phyloP scores from a whole-genome alignment of 2,888 invertebrate genomes.

The Barypeithes pellucidus region DNA sequence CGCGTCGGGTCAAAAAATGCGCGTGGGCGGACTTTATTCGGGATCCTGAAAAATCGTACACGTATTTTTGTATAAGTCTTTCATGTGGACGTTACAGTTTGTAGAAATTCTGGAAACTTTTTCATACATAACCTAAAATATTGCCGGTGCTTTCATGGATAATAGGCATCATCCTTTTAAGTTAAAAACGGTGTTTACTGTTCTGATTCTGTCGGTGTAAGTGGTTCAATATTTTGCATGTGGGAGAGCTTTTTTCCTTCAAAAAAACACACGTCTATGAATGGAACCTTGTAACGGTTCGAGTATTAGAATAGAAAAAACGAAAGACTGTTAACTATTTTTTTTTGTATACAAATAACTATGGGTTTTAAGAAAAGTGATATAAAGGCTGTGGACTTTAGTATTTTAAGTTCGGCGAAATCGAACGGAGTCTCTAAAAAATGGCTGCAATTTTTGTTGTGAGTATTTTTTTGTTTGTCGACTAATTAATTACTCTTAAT shows the following conservation, averaged over 20 bases:
- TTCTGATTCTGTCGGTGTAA: slow-evolving; percentile 1
- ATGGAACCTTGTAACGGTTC: slow-evolving; percentile 5
- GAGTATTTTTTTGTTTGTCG: slow-evolving; percentile 32
- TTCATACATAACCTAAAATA: no score
- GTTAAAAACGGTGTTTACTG: background rate
- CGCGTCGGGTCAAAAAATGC: slow-evolving; percentile 30
- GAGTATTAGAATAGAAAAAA: background rate
- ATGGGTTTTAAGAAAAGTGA: slow-evolving; percentile 43
- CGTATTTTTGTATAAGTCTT: slow-evolving; percentile 17
- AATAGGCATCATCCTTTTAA: background rate
- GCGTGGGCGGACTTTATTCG: slow-evolving; percentile 29
- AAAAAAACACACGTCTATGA: background rate
- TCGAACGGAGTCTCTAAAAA: slow-evolving; percentile 38
- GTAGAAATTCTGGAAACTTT: background rate
- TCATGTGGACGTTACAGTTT: background rate
- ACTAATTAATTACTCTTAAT: background rate
- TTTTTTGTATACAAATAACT: slow-evolving; percentile 3
- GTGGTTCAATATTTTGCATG: slow-evolving; percentile 1
- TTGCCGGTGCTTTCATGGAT: slow-evolving; percentile 5
- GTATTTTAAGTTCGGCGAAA: slow-evolving; percentile 25
- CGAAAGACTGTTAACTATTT: slow-evolving; percentile 17
- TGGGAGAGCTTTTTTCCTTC: background rate
- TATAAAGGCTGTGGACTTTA: slow-evolving; percentile 28
- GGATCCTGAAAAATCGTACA: background rate
- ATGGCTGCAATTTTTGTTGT: slow-evolving; percentile 42